These are phyloP conservation scores for Synergus laeviventris DNA, from an alignment of 2,888 invertebrate genomes.

Conservation along the genomic window DNA sequence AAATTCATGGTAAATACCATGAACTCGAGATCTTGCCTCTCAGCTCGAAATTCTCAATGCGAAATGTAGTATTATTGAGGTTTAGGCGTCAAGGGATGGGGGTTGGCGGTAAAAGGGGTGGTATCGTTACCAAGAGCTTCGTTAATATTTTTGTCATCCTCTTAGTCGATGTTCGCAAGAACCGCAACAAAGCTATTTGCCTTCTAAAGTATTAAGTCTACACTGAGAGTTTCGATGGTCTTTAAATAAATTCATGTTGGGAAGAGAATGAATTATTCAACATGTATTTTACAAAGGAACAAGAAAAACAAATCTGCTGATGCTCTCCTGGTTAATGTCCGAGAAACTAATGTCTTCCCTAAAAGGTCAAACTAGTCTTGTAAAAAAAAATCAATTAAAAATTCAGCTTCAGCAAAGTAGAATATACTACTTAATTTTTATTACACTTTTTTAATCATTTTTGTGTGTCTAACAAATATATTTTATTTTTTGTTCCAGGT, in stretches of 20 bases:
- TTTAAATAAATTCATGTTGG: conserved; percentile 67
- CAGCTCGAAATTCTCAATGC: conserved; percentile 11
- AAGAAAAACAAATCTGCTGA: neutral
- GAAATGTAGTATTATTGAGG: conserved; percentile 42
- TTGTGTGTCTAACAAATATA: neutral
- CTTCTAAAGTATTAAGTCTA: conserved; percentile 21
- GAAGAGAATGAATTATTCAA: conserved; percentile 64
- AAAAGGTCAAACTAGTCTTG: neutral
- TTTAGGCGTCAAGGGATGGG: conserved; percentile 48
- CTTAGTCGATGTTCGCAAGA: conserved; percentile 39
- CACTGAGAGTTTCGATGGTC: conserved; percentile 45
- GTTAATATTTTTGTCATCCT: conserved; percentile 41
- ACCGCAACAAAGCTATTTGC: conserved; percentile 38
- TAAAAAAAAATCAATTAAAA: neutral
- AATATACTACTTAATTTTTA: no score
- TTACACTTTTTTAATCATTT: neutral
- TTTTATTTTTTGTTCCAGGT: conserved; percentile 13
- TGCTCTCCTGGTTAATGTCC: neutral
- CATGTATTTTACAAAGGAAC: conserved; percentile 9
- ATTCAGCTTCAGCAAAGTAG: no score
- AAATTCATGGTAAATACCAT: conserved; percentile 41
- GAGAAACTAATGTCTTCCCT: neutral
- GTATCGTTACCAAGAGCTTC: conserved; percentile 32
- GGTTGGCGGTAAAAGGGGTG: conserved; percentile 5
- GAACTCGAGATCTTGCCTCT: conserved; percentile 25